Conservation (phyloP, 2,888 invertebrate species). For the Polydesmus complanatus region DNA sequence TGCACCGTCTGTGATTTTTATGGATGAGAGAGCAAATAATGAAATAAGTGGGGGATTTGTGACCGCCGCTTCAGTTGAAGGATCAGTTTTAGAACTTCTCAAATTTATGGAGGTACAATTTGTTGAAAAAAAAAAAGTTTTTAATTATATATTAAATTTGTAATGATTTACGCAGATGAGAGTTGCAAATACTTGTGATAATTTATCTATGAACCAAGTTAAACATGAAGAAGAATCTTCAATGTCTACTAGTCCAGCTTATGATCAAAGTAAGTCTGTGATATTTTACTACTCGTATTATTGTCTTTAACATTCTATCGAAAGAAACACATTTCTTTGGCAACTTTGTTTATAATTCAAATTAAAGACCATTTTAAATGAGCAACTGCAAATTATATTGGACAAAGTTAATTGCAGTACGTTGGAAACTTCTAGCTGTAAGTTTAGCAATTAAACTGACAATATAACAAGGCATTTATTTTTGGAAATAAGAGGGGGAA, state of each 20-base stretch:
- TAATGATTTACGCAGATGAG: not conserved
- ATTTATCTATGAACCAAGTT: not conserved
- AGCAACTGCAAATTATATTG: too few species aligned
- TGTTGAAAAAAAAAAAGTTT: not conserved
- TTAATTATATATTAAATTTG: not conserved
- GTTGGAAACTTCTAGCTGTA: too few species aligned
- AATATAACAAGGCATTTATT: too few species aligned
- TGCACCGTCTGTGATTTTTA: slow-evolving; percentile 27
- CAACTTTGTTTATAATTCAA: too few species aligned
- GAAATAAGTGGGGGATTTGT: slow-evolving; percentile 29
- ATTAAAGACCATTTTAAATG: too few species aligned
- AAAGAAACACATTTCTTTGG: too few species aligned
- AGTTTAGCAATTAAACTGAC: too few species aligned
- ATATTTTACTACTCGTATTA: too few species aligned
- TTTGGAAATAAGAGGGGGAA: too few species aligned
- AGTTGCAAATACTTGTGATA: not conserved
- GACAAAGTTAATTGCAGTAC: too few species aligned
- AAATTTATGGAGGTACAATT: slow-evolving; percentile 36
- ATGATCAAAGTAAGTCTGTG: not conserved
- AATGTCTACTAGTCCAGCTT: not conserved
- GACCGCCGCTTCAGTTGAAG: slow-evolving; percentile 40
- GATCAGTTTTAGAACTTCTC: slow-evolving; percentile 39
- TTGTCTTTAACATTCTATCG: too few species aligned
- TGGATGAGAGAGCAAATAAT: slow-evolving; percentile 28
- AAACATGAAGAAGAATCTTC: not conserved